phyloP scores from a whole-genome alignment of 1,140 invertebrate species.

The Lineus longissimus region DNA sequence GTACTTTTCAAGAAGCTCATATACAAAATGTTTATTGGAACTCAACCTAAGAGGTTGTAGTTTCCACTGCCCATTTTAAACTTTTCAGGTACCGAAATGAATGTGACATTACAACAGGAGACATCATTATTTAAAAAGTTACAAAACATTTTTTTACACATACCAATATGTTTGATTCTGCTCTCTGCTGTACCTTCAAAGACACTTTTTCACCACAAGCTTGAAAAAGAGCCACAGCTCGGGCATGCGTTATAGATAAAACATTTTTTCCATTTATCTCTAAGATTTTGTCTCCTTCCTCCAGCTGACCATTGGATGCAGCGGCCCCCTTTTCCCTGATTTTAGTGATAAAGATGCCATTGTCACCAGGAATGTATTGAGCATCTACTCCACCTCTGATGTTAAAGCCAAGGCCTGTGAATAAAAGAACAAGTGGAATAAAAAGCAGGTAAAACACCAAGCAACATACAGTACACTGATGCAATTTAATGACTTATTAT shows the following conservation, averaged over 20 bases:
- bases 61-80: no score
- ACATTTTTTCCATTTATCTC: slow-evolving; percentile 46
- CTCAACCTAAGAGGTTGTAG: no score
- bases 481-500: no score
- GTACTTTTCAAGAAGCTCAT: no score
- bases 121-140: no score
- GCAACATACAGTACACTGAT: no score
- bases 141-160: no score
- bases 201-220: slow-evolving; percentile 36
- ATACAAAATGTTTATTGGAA: no score
- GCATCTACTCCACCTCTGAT: slow-evolving; percentile 53
- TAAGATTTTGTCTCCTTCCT: slow-evolving; percentile 53
- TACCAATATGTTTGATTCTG: slow-evolving; percentile 35
- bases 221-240: slow-evolving; percentile 43
- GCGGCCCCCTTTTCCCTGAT: slow-evolving; percentile 51
- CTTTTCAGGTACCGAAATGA: no score
- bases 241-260: slow-evolving; percentile 36
- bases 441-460: not conserved
- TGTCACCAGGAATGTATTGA: slow-evolving; percentile 49
- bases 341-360: slow-evolving; percentile 54
- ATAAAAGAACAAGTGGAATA: slow-evolving; percentile 3
- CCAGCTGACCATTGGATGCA: slow-evolving; percentile 43
- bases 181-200: slow-evolving; percentile 38
- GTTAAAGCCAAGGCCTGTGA: slow-evolving; percentile 55
- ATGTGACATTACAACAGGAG: no score